Evolutionary conservation across 2,113 vertebrate genomes (phyloP).

Genomic region (human (Homo sapiens)): DNA sequence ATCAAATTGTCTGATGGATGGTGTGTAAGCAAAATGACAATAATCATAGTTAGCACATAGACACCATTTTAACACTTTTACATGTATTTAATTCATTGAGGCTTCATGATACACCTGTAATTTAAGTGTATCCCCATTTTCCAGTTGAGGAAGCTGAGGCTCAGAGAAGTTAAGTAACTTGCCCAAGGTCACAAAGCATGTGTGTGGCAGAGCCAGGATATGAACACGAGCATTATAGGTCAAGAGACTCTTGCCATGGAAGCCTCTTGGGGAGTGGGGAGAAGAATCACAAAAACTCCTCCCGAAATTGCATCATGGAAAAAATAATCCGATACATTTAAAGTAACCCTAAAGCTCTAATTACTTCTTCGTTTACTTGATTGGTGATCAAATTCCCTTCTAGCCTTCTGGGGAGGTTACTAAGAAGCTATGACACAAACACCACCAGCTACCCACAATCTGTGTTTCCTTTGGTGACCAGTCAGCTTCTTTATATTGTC

Average conservation of each 20-base stretch:
- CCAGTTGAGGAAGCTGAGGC: neutral
- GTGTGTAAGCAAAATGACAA: neutral
- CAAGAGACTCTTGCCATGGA: neutral
- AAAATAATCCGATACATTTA: neutral
- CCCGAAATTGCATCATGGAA: neutral
- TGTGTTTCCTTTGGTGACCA: neutral
- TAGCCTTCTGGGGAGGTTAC: neutral
- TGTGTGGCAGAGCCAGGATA: neutral
- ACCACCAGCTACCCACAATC: neutral
- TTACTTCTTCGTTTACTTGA: constrained; percentile 10
- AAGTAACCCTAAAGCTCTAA: neutral
- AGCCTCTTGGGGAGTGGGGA: neutral
- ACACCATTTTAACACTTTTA: neutral
- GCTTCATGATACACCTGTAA: neutral
- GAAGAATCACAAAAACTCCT: neutral
- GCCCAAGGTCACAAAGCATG: neutral
- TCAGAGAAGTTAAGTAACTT: neutral
- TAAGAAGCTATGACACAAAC: neutral
- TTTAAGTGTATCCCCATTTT: neutral
- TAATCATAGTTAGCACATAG: neutral
- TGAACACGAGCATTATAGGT: neutral
- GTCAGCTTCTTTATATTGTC: neutral
- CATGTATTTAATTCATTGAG: neutral
- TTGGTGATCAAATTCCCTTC: neutral
- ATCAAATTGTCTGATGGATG: neutral